These are phyloP conservation scores for Nemotelus nigrinus DNA, from an alignment of 2,888 invertebrate species.

Conservation along the genomic window DNA sequence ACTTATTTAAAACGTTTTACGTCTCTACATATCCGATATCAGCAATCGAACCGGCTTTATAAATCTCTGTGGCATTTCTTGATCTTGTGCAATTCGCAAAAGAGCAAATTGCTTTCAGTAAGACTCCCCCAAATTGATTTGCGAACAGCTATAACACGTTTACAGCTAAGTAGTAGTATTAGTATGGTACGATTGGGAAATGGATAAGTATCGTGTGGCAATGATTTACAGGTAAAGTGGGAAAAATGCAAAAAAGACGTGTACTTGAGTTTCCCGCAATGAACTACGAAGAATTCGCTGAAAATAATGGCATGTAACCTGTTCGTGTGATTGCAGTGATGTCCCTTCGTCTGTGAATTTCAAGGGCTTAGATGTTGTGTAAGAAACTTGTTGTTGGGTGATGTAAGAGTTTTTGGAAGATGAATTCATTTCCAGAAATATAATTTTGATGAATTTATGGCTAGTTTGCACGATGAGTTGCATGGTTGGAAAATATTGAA, in stretches of 20 bases:
- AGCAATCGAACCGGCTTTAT: neutral
- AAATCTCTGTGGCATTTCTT: neutral
- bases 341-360: neutral
- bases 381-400: neutral
- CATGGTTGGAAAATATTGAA: too few relatives aligned
- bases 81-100: constrained; percentile 36
- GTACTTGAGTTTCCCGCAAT: constrained; percentile 32
- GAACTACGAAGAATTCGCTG: constrained; percentile 6
- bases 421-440: too few relatives aligned
- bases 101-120: constrained; percentile 35
- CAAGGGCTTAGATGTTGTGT: constrained; percentile 16
- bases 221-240: neutral
- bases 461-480: too few relatives aligned
- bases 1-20: too few relatives aligned
- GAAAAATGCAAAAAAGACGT: constrained; percentile 23
- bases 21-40: too few relatives aligned
- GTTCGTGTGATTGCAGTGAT: neutral
- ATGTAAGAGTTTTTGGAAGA: neutral
- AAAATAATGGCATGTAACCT: constrained; percentile 6
- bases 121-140: neutral
- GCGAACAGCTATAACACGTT: too few relatives aligned
- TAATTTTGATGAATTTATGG: too few relatives aligned
- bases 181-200: constrained; percentile 14
- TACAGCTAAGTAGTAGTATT: neutral
- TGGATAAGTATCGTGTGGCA: neutral